phyloP scores from a whole-genome alignment of 1,140 invertebrate genomes.

The Chelonus insularis region DNA sequence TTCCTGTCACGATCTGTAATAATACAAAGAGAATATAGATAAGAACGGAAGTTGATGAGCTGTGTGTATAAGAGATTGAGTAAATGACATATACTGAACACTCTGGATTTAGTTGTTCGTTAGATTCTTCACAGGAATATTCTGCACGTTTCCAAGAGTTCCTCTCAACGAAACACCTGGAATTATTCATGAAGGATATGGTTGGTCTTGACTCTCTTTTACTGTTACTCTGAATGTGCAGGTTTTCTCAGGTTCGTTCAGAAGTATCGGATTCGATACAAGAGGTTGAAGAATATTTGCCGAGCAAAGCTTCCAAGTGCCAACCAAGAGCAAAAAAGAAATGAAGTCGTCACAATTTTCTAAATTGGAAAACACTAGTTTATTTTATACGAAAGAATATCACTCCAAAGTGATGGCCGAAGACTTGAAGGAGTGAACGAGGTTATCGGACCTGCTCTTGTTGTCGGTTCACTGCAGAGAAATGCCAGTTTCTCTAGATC shows the following conservation, averaged over 20 bases:
- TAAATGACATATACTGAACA: slow-evolving; percentile 14
- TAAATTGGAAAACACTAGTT: slow-evolving; percentile 21
- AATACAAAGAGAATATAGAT: neutral
- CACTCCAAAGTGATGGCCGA: slow-evolving; percentile 18
- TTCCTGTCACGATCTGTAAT: neutral
- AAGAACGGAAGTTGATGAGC: slow-evolving; percentile 24
- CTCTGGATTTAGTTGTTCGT: slow-evolving; percentile 21
- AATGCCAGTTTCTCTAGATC: slow-evolving; percentile 16
- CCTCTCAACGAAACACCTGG: slow-evolving; percentile 12
- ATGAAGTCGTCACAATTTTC: slow-evolving; percentile 18
- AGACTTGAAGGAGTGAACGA: slow-evolving; percentile 5
- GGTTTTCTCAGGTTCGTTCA: neutral
- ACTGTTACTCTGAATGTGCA: neutral
- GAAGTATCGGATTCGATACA: slow-evolving; percentile 7
- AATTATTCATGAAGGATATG: slow-evolving; percentile 32
- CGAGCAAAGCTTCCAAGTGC: slow-evolving; percentile 10
- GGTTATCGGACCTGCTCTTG: neutral
- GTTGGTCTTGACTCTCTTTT: slow-evolving; percentile 2
- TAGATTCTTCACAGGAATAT: slow-evolving; percentile 21
- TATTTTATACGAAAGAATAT: slow-evolving; percentile 12
- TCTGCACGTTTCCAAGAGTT: slow-evolving; percentile 12
- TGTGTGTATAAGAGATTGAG: neutral
- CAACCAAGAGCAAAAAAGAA: slow-evolving; percentile 1
- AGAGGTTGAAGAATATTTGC: neutral
- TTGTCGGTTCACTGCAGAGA: neutral